Percentiles rank a stretch among this genome's conserved stretches.
Evolutionary conservation across 2,797 vertebrate species (phyloP).

Genomic region (Falco naumanni): DNA sequence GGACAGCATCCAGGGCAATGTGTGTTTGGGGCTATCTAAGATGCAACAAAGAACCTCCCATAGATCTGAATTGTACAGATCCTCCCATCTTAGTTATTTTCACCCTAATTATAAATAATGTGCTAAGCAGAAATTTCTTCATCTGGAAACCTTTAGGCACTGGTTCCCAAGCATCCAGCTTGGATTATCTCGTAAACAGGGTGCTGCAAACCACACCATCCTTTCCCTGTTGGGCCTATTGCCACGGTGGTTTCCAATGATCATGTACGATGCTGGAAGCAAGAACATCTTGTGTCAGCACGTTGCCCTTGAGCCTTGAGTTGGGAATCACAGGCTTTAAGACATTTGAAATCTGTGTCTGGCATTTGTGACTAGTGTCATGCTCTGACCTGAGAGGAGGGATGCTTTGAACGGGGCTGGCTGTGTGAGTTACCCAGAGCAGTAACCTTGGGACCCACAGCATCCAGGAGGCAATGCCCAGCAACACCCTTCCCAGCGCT

Average conservation of each 20-base stretch:
- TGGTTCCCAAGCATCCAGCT: neutral
- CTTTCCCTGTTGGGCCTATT: neutral
- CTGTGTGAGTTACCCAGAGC: neutral
- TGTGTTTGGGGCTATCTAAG: neutral
- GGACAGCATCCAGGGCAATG: neutral
- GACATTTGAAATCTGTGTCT: neutral
- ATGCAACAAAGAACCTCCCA: neutral
- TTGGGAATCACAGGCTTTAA: rapidly evolving
- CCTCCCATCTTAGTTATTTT: neutral
- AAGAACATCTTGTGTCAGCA: neutral
- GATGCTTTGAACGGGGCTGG: neutral
- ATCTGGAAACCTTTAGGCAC: neutral
- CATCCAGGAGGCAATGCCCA: neutral
- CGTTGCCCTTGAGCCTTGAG: neutral
- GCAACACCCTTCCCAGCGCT: neutral
- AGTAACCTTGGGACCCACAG: neutral
- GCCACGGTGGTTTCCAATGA: neutral
- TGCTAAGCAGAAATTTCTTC: neutral
- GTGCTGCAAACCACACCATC: neutral
- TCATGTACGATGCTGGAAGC: neutral
- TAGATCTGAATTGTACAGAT: neutral
- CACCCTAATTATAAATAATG: neutral
- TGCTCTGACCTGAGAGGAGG: neutral
- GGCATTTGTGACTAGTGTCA: neutral
- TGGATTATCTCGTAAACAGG: neutral